These are phyloP conservation scores for Nebria brevicollis DNA, from an alignment of 2,888 invertebrate genomes.

Conservation along the genomic window DNA sequence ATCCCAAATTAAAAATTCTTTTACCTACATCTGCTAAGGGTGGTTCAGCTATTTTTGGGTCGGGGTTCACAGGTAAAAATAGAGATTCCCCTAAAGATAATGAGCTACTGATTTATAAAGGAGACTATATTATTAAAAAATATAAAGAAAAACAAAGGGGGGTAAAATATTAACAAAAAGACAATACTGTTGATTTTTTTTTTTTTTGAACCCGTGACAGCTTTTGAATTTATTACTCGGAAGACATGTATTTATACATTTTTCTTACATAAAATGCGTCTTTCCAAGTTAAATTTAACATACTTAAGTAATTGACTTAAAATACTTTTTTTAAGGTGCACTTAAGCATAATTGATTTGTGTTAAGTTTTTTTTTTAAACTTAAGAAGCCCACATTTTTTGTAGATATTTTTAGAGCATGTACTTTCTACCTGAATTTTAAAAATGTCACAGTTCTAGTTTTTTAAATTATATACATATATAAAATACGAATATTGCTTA, in stretches of 20 bases:
- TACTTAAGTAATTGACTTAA: background rate
- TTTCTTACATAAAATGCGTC: background rate
- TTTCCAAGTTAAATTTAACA: background rate
- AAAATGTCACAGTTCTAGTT: background rate
- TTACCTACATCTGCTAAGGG: background rate
- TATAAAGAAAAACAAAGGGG: background rate
- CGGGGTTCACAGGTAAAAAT: background rate
- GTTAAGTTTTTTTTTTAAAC: background rate
- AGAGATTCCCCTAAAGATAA: background rate
- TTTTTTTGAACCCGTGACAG: background rate
- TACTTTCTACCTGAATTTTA: background rate
- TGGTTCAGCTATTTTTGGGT: background rate
- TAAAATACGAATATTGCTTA: too few relatives aligned
- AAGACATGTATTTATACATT: background rate
- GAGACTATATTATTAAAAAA: background rate
- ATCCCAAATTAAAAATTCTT: background rate
- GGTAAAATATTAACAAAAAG: background rate
- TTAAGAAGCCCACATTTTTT: background rate
- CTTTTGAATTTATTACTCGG: background rate
- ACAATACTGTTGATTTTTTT: background rate
- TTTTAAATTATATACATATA: too few relatives aligned
- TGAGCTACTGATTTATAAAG: background rate
- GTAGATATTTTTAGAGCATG: background rate
- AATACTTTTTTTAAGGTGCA: background rate
- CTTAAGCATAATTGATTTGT: conserved; percentile 1